A percentile compares a stretch with the other conserved stretches of the same genome.
These are phyloP conservation scores for Mionectes olivaceus DNA, from an alignment of 2,797 vertebrate species.

Conservation along the genomic window DNA sequence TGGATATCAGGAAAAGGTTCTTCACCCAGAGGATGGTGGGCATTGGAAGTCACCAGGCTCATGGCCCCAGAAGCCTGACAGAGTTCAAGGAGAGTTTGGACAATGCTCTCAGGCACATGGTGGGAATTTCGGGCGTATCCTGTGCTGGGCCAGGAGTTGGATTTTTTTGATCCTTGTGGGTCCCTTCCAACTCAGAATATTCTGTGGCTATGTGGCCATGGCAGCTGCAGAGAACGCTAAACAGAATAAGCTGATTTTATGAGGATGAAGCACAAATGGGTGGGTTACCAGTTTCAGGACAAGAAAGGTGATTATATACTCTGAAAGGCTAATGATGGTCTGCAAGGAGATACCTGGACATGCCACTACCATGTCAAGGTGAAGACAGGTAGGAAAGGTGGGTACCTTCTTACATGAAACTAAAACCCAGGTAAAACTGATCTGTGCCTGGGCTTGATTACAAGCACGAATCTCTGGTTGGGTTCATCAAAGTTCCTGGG, in stretches of 20 bases:
- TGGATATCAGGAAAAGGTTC: neutral
- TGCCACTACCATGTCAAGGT: neutral
- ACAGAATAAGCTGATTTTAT: neutral
- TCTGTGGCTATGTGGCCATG: neutral
- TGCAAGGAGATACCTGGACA: neutral
- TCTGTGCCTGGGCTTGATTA: conserved; percentile 19
- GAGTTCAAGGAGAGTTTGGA: neutral
- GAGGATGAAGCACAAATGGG: neutral
- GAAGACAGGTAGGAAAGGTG: conserved; percentile 7
- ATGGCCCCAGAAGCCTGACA: neutral
- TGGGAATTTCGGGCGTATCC: neutral
- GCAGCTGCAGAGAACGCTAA: neutral
- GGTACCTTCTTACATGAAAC: neutral
- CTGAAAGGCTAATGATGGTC: neutral
- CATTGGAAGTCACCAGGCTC: neutral
- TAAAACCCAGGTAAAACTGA: conserved; percentile 13
- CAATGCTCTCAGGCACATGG: accelerated
- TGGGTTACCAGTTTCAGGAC: neutral
- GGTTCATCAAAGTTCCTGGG: neutral
- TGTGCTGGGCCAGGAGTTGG: neutral
- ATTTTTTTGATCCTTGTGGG: neutral
- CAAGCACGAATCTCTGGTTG: conserved; percentile 16
- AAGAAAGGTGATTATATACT: neutral
- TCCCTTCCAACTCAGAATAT: neutral
- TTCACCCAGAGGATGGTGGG: accelerated